Evolutionary conservation across 2,797 vertebrate species (phyloP).

Genomic region (Sebastes ruberrimus): DNA sequence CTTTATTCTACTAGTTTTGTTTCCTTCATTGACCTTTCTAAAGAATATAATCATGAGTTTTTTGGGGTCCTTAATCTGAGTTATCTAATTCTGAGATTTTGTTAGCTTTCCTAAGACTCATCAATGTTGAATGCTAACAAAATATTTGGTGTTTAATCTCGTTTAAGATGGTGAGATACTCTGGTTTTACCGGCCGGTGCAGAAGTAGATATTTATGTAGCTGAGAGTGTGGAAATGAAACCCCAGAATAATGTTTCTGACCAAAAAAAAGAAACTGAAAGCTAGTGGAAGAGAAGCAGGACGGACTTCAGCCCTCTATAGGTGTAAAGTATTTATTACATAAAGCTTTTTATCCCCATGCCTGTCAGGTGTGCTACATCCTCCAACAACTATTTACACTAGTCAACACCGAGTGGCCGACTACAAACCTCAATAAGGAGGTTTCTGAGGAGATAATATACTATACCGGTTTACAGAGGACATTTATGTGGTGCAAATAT

Average conservation of each 20-base stretch:
- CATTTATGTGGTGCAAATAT: not conserved
- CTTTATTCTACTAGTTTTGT: not conserved
- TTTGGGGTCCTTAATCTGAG: not conserved
- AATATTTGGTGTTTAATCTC: not conserved
- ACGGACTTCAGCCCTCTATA: not conserved
- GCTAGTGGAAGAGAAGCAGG: not conserved
- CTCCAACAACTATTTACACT: constrained; percentile 30
- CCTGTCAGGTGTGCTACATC: constrained; percentile 25
- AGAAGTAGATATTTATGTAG: not conserved
- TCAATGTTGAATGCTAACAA: not conserved
- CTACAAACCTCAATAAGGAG: constrained; percentile 35
- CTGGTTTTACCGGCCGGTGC: not conserved
- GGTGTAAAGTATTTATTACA: constrained; percentile 1
- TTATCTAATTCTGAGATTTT: not conserved
- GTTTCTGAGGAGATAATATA: not conserved
- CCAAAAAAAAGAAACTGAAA: not conserved
- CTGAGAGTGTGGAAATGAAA: not conserved
- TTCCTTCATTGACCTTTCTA: not conserved
- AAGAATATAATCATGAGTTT: not conserved
- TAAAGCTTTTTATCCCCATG: not conserved
- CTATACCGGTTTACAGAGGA: not conserved
- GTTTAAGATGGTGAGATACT: not conserved
- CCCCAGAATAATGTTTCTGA: not conserved
- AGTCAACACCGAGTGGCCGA: constrained; percentile 7
- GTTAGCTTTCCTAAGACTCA: not conserved